Base-by-base conservation (phyloP, 2,888 invertebrate genomes). In the Maniola hyperantus region DNA sequence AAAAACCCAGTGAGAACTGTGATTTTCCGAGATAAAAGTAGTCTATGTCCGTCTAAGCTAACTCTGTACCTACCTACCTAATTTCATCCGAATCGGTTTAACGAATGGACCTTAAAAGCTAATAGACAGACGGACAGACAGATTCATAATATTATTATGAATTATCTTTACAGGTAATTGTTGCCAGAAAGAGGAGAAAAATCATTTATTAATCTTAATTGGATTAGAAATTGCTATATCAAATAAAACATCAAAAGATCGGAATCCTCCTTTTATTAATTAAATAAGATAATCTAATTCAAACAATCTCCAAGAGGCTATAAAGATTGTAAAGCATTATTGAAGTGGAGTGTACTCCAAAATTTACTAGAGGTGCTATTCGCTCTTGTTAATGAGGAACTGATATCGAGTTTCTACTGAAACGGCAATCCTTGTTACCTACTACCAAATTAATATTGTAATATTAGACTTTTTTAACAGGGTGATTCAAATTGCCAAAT, bases 371-470 rank as follows among this genome's bases (percentile, higher is more conserved):
- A 64, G 53, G 20, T 33, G 54, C 20, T 10, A 64, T 51, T 61
- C 36, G 64, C 36, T 55, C 59, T 60, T 51, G 44, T 64, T 64
- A 64, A 69, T 69, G 66, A 67, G 60, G 61, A 57, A 67, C 67
- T 62, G 64, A 69, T 64, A 66, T 64, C 64, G 57, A 59, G 46
- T 64, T 64, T 58, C 66, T 57, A 26, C 26, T 39, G 64, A 64
- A 58, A 61, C 66, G 53, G 60, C 59, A 63, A 64, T 46, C 64
- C 64, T 54, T 67, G 33, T 36, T 39, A 53, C 63, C 57, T 58
- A 51, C 18, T 34, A 26, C 42, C 33, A 54, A 68, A 66, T 68
- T 68, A 59, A 66, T 68, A 54, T 54, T 59, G 62, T 42, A 42
- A 42, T 44, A 44, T 44, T n/a, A 44, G 44, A 44, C 44, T 44